Conservation (phyloP, 2,797 vertebrate genomes). For the Acridotheres tristis region DNA sequence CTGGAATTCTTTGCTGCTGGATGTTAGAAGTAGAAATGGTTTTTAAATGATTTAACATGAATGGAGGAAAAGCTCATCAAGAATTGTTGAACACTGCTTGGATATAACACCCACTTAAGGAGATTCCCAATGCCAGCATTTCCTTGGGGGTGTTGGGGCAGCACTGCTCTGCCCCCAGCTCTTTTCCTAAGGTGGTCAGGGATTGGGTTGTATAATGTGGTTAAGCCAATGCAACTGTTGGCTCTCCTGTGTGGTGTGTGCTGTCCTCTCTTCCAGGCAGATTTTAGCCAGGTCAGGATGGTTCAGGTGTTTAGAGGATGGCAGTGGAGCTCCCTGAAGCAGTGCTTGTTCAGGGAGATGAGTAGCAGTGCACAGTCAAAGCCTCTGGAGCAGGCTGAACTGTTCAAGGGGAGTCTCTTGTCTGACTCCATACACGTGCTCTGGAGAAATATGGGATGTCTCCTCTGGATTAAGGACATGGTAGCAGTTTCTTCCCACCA, state of each 20-base stretch:
- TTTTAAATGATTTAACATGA: background rate
- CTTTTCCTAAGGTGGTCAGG: background rate
- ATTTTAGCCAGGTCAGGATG: background rate
- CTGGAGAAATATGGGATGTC: background rate
- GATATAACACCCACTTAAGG: background rate
- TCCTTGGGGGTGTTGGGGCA: background rate
- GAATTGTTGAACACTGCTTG: background rate
- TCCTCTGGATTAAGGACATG: background rate
- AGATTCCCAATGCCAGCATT: background rate
- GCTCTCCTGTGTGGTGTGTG: background rate
- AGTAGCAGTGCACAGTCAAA: background rate
- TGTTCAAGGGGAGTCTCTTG: background rate
- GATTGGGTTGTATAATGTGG: background rate
- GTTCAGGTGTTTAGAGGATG: background rate
- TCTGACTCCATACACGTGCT: background rate
- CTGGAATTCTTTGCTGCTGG: accelerated
- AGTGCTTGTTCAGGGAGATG: background rate
- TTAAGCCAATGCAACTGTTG: background rate
- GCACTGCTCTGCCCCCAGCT: background rate
- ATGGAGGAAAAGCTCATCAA: background rate
- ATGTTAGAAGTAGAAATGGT: background rate
- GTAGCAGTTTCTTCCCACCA: background rate
- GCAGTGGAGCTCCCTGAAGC: background rate
- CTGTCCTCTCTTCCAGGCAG: background rate
- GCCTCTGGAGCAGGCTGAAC: background rate